phyloP scores from a whole-genome alignment of 2,113 vertebrate species.

The Dendropsophus ebraccatus region DNA sequence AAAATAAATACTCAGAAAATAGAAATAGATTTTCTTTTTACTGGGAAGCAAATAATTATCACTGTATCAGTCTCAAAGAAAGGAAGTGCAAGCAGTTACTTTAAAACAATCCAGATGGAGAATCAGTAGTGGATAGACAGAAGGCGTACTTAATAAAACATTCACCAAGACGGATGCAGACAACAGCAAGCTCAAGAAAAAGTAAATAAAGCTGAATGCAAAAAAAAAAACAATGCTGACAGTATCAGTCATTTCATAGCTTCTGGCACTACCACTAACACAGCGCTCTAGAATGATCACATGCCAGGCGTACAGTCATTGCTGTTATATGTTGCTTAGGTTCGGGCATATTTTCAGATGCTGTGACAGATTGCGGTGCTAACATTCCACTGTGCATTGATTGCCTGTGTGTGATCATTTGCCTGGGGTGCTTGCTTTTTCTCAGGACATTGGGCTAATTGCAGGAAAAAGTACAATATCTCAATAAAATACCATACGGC shows the following conservation, averaged over 20 bases:
- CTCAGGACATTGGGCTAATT: conserved; percentile 31
- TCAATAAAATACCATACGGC: conserved; percentile 33
- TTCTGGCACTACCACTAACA: conserved; percentile 25
- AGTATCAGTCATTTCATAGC: conserved; percentile 1
- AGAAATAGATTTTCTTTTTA: neutral
- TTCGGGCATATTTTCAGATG: conserved; percentile 18
- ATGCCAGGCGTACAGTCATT: neutral
- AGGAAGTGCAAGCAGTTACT: neutral
- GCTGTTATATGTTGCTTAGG: neutral
- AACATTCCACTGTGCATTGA: conserved; percentile 2
- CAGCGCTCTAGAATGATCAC: neutral
- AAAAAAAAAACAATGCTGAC: neutral
- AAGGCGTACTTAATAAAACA: neutral
- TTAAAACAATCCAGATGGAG: conserved; percentile 6
- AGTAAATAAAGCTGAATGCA: neutral
- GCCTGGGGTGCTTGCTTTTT: conserved; percentile 16
- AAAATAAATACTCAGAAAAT: too few relatives aligned
- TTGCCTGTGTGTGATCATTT: conserved; percentile 33
- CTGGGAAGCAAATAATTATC: neutral
- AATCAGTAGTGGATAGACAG: neutral
- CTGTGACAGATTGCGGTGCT: conserved; percentile 26
- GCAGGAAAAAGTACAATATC: conserved; percentile 13
- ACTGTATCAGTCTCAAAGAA: neutral
- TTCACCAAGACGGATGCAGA: neutral
- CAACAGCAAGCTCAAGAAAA: neutral